These are phyloP conservation scores for Meles meles DNA, from an alignment of 2,113 vertebrate species.

Conservation along the genomic window DNA sequence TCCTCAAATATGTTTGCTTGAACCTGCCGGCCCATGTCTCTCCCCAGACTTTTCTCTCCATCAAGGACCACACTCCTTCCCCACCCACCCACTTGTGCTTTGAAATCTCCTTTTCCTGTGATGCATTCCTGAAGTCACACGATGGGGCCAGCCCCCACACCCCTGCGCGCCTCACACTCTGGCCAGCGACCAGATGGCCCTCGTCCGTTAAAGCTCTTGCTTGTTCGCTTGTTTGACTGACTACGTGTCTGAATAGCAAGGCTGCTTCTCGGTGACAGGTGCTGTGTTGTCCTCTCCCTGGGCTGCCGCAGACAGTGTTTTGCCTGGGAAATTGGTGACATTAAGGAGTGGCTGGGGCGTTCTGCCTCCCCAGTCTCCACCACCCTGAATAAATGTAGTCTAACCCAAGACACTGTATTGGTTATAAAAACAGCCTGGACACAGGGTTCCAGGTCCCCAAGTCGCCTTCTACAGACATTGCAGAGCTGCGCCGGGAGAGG, in stretches of 20 bases:
- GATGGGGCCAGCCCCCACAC: rapidly evolving
- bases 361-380: not conserved
- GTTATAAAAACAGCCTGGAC: not conserved
- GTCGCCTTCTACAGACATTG: rapidly evolving
- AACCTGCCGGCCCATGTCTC: not conserved
- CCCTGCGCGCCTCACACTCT: not conserved
- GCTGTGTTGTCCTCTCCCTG: not conserved
- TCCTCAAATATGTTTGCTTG: not conserved
- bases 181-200: not conserved
- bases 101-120: not conserved
- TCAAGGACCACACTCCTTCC: not conserved
- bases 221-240: not conserved
- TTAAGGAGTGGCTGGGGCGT: not conserved
- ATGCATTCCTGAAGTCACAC: not conserved
- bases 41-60: not conserved
- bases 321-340: not conserved
- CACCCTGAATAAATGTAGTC: not conserved
- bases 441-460: not conserved
- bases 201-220: not conserved
- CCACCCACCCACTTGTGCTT: not conserved
- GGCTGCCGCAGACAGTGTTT: not conserved
- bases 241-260: rapidly evolving
- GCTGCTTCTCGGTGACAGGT: not conserved
- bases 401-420: not conserved
- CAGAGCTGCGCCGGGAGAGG: too few relatives aligned